Evolutionary conservation across 2,113 vertebrate genomes (phyloP).

Genomic region (Megaceryle torquata): DNA sequence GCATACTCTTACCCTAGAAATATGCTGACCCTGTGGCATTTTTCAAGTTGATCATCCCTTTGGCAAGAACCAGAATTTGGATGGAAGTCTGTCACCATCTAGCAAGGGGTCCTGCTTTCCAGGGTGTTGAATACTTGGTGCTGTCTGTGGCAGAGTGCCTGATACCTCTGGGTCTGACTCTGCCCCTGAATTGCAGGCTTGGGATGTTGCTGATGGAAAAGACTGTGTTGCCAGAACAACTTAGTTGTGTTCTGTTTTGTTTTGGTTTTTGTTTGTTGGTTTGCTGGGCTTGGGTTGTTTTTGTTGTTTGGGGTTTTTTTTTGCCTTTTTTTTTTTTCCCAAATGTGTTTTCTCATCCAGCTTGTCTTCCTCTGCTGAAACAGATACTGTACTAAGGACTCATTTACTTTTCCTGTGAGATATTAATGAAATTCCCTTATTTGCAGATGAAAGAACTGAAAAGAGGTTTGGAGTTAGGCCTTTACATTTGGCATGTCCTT

Average conservation of each 20-base stretch:
- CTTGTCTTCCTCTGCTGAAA: background rate
- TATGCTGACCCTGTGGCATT: background rate
- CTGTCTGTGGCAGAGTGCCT: background rate
- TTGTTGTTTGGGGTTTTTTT: background rate
- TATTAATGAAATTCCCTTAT: background rate
- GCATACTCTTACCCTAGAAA: background rate
- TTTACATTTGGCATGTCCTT: background rate
- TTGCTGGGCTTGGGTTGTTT: background rate
- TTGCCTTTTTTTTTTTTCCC: background rate
- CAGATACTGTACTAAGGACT: background rate
- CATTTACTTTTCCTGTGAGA: background rate
- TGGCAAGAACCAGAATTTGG: background rate
- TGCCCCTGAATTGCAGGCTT: background rate
- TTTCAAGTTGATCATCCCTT: background rate
- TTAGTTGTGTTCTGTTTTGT: background rate
- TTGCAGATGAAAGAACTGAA: background rate
- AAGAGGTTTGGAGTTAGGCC: background rate
- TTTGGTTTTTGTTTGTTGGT: background rate
- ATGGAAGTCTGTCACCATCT: background rate
- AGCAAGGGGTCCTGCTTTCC: background rate
- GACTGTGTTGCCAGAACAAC: background rate
- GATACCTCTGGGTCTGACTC: background rate
- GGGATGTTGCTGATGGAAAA: background rate
- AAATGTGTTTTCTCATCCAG: background rate
- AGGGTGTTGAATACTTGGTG: background rate